Evolutionary conservation across 1,140 invertebrate species (phyloP).

Genomic region (Bombus confusus): DNA sequence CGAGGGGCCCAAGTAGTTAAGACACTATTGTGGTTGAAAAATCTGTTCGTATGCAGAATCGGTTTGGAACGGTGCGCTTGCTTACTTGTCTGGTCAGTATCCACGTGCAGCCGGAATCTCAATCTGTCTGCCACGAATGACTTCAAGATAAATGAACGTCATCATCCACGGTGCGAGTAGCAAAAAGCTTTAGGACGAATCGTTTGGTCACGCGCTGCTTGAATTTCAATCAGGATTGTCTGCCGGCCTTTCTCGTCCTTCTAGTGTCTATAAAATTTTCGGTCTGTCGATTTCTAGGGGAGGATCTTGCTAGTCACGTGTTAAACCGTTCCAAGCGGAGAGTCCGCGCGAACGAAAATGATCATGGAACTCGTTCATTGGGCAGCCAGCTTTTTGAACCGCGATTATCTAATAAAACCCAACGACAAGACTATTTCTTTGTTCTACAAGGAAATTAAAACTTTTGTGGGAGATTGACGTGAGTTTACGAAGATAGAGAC

Average conservation of each 20-base stretch:
- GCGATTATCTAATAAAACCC: not conserved
- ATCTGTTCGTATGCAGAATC: slow-evolving; percentile 14
- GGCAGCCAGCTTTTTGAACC: not conserved
- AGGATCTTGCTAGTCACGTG: slow-evolving; percentile 49
- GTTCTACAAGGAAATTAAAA: not conserved
- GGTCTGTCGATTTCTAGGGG: not conserved
- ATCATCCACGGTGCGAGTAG: slow-evolving; percentile 44
- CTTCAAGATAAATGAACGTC: slow-evolving; percentile 58
- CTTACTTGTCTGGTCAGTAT: slow-evolving; percentile 16
- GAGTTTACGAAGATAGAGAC: not conserved
- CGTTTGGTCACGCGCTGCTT: slow-evolving; percentile 55
- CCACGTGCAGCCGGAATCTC: slow-evolving; percentile 12
- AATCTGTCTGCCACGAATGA: slow-evolving; percentile 42
- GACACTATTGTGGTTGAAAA: slow-evolving; percentile 10
- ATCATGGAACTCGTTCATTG: not conserved
- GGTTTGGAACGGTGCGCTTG: not conserved
- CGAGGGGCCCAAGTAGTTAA: not conserved
- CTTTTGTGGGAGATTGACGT: not conserved
- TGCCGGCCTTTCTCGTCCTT: no score
- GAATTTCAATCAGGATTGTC: slow-evolving; percentile 44
- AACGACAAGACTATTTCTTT: not conserved
- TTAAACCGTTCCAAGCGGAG: slow-evolving; percentile 23
- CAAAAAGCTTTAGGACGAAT: slow-evolving; percentile 62
- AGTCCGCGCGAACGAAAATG: not conserved
- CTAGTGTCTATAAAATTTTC: slow-evolving; percentile 1